Percentiles rank a stretch among this genome's conserved stretches.
phyloP scores from a whole-genome alignment of 2,888 invertebrate genomes.

The Lasioglossum calceatum region DNA sequence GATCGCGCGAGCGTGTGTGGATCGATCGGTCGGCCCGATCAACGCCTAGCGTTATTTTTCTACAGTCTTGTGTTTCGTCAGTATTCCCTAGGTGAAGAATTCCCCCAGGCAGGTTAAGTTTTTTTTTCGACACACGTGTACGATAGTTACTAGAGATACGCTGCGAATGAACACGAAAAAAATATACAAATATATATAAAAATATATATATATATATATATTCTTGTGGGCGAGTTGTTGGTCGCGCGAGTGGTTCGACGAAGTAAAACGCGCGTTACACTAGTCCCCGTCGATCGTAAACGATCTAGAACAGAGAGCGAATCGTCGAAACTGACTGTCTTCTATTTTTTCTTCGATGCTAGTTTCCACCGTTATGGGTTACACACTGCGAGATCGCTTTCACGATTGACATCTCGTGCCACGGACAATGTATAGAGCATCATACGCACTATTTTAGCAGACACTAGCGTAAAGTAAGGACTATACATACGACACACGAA shows the following conservation, averaged over 20 bases:
- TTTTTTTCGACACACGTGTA: constrained; percentile 64
- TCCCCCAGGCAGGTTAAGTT: constrained; percentile 57
- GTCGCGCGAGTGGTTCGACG: constrained; percentile 51
- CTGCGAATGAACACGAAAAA: constrained; percentile 56
- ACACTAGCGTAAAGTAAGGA: constrained; percentile 74
- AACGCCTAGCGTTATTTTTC: constrained; percentile 83
- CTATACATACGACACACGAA: constrained; percentile 72
- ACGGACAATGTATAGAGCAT: constrained; percentile 78
- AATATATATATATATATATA: constrained; percentile 53
- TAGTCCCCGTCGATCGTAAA: background rate
- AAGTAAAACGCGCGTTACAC: background rate
- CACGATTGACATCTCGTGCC: constrained; percentile 73
- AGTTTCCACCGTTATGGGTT: constrained; percentile 4
- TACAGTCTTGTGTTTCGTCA: constrained; percentile 81
- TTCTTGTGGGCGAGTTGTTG: constrained; percentile 70
- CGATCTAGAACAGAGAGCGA: background rate
- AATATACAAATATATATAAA: constrained; percentile 42
- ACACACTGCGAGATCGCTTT: constrained; percentile 56
- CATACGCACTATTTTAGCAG: constrained; percentile 79
- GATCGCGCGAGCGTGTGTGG: constrained; percentile 23
- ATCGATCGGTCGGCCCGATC: constrained; percentile 66
- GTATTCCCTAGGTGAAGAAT: constrained; percentile 76
- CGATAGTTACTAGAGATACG: constrained; percentile 65
- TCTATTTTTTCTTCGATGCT: constrained; percentile 1
- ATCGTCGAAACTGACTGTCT: constrained; percentile 3